Percentiles rank a stretch among this genome's conserved stretches.
Evolutionary conservation across 2,888 invertebrate species (phyloP).

Genomic region (Oeneis ivallda): DNA sequence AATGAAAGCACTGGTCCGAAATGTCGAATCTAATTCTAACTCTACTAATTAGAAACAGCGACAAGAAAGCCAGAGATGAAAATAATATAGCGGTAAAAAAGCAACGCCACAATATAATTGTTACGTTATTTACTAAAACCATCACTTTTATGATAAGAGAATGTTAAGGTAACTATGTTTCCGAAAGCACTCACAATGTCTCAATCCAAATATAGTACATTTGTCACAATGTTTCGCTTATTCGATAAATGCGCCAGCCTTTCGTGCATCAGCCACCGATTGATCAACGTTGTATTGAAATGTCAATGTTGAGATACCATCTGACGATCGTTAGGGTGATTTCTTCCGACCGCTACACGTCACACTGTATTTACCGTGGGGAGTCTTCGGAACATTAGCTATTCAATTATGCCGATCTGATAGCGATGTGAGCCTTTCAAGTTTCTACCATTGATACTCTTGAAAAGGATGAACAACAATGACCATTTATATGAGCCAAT

Average conservation of each 20-base stretch:
- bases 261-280: slow-evolving; percentile 47
- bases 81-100: not conserved
- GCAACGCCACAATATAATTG: not conserved
- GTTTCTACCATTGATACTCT: slow-evolving; percentile 57
- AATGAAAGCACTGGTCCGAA: not conserved
- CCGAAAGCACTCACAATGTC: not conserved
- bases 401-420: slow-evolving; percentile 79
- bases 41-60: not conserved
- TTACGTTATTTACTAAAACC: not conserved
- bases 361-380: slow-evolving; percentile 50
- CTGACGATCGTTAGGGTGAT: slow-evolving; percentile 69
- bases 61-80: not conserved
- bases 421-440: slow-evolving; percentile 56
- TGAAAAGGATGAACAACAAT: slow-evolving; percentile 60
- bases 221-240: slow-evolving; percentile 17
- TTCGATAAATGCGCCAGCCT: slow-evolving; percentile 17
- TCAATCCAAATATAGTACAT: slow-evolving; percentile 20
- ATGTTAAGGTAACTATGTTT: not conserved
- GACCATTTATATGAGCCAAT: slow-evolving; percentile 51
- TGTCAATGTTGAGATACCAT: slow-evolving; percentile 73
- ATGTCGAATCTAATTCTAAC: not conserved
- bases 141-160: not conserved
- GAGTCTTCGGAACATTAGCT: slow-evolving; percentile 61
- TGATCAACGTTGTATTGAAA: slow-evolving; percentile 78
- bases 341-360: slow-evolving; percentile 54